phyloP scores from a whole-genome alignment of 2,888 invertebrate genomes.

The Aspidiotus destructor region DNA sequence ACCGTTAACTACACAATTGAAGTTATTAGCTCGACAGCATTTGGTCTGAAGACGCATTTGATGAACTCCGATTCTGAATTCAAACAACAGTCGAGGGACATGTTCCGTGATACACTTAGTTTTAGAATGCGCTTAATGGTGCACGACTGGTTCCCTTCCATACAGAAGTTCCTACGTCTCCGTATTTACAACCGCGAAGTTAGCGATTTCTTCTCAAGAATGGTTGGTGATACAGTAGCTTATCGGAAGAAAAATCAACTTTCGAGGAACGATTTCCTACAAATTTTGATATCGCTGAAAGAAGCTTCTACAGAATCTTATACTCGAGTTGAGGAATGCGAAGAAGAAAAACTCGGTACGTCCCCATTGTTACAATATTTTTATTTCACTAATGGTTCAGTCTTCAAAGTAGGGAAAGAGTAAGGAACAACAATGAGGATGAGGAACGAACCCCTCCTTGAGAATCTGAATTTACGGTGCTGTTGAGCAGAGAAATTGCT shows the following conservation, averaged over 20 bases:
- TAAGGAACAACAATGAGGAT: too few species aligned
- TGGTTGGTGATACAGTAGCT: slow-evolving; percentile 22
- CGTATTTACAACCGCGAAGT: background rate
- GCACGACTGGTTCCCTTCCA: background rate
- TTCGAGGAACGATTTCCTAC: slow-evolving; percentile 23
- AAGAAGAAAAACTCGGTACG: too few species aligned
- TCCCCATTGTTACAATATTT: background rate
- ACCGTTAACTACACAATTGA: slow-evolving; percentile 40
- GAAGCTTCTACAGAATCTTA: background rate
- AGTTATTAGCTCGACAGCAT: slow-evolving; percentile 25
- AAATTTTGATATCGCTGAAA: slow-evolving; percentile 16
- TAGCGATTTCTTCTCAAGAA: slow-evolving; percentile 18
- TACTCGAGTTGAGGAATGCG: too few species aligned
- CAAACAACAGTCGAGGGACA: background rate
- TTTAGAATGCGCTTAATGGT: background rate
- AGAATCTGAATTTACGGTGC: too few species aligned
- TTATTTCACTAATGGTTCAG: background rate
- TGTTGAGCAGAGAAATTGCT: too few species aligned
- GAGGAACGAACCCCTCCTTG: too few species aligned
- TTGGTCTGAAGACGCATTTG: slow-evolving; percentile 13
- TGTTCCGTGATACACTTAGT: background rate
- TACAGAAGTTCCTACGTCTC: slow-evolving; percentile 2
- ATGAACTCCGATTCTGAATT: slow-evolving; percentile 18
- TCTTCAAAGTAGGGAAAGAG: too few species aligned
- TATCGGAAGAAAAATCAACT: slow-evolving; percentile 21